Percentiles rank a stretch among this genome's conserved stretches.
phyloP scores from a whole-genome alignment of 35 echinoderm and acorn worm species.

The Lytechinus variegatus region DNA sequence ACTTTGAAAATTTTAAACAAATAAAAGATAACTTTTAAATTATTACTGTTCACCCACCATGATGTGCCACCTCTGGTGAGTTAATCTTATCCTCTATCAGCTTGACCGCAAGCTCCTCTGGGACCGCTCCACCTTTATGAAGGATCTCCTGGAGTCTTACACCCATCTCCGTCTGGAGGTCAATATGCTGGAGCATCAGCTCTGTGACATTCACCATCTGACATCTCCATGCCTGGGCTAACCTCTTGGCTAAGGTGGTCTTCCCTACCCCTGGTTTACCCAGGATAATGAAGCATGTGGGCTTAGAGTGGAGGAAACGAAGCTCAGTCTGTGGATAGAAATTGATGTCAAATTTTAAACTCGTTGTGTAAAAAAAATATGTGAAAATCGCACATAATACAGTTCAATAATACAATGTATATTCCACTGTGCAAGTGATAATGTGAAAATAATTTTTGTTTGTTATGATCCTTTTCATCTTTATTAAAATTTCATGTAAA shows the following conservation, averaged over 20 bases:
- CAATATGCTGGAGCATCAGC: constrained; percentile 87
- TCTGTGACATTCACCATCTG: constrained; percentile 94
- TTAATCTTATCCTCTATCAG: constrained; percentile 97
- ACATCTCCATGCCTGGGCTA: constrained; percentile 92
- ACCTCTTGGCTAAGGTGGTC: constrained; percentile 79
- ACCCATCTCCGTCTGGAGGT: constrained; percentile 85
- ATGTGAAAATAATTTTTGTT: too few species aligned
- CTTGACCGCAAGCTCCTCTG: constrained; percentile 89
- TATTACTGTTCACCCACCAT: constrained; percentile 65
- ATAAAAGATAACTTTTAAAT: background rate
- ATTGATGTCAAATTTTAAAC: background rate
- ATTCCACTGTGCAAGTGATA: too few species aligned
- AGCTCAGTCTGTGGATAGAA: constrained; percentile 72
- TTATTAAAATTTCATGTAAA: too few species aligned
- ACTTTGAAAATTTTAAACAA: background rate
- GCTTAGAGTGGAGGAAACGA: constrained; percentile 93
- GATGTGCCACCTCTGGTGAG: constrained; percentile 92
- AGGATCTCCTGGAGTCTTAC: constrained; percentile 78
- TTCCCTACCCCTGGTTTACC: constrained; percentile 94
- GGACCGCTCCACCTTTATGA: constrained; percentile 78
- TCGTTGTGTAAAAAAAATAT: too few species aligned
- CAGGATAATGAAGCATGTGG: constrained; percentile 95
- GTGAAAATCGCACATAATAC: too few species aligned
- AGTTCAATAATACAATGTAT: too few species aligned
- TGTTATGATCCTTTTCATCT: too few species aligned